phyloP scores from a whole-genome alignment of 1,140 invertebrate species.

The Metopolophium dirhodum region DNA sequence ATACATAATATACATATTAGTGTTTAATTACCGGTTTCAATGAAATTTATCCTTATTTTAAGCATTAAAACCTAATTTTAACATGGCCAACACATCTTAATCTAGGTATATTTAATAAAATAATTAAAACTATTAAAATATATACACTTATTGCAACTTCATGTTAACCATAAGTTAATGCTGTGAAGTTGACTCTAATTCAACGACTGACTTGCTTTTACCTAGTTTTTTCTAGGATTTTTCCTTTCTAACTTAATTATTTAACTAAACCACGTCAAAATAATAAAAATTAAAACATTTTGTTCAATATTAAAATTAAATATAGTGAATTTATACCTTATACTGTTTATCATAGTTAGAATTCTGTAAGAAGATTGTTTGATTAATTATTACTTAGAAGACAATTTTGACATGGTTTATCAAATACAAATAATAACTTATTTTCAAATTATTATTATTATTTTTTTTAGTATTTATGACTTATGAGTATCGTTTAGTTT shows the following conservation, averaged over 20 bases:
- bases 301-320: too few species aligned
- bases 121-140: not conserved
- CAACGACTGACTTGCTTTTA: not conserved
- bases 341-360: not conserved
- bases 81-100: too few species aligned
- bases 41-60: too few species aligned
- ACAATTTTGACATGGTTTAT: not conserved
- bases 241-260: not conserved
- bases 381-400: too few species aligned
- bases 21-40: too few species aligned
- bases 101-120: not conserved
- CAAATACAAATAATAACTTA: not conserved
- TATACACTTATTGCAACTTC: conserved; percentile 51
- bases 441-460: not conserved
- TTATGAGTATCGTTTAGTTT: not conserved
- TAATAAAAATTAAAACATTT: not conserved
- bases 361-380: not conserved
- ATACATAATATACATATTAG: too few species aligned
- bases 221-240: too few species aligned
- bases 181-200: conserved; percentile 47
- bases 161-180: conserved; percentile 34
- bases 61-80: too few species aligned
- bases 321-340: not conserved
- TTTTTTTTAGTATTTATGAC: not conserved
- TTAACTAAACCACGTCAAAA: not conserved